Evolutionary conservation across 2,888 invertebrate species (phyloP).

Genomic region (Agrochola lota): DNA sequence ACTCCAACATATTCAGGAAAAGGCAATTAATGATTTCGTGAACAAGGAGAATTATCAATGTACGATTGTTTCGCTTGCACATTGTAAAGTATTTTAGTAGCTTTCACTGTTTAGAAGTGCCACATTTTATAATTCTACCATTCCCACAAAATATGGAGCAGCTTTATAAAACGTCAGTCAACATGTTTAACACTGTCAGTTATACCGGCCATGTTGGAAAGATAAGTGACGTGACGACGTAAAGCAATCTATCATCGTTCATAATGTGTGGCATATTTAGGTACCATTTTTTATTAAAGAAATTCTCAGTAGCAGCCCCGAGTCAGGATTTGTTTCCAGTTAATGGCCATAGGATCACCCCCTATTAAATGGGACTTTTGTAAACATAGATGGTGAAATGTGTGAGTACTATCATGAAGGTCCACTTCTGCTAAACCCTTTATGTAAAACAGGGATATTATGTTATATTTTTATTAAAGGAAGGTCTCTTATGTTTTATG

Average conservation of each 20-base stretch:
- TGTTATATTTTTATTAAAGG: background rate
- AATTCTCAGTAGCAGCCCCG: background rate
- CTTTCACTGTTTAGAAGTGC: background rate
- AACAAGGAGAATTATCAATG: background rate
- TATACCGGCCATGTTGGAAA: conserved; percentile 2
- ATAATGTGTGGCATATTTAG: conserved; percentile 26
- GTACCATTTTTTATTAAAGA: conserved; percentile 1
- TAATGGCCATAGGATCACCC: background rate
- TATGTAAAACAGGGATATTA: background rate
- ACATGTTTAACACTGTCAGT: conserved; percentile 54
- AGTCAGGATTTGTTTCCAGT: too few species aligned
- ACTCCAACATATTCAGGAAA: too few species aligned
- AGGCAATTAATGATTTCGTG: too few species aligned
- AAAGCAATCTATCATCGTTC: conserved; percentile 43
- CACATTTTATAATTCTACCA: background rate
- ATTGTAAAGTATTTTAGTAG: background rate
- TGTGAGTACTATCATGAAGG: too few species aligned
- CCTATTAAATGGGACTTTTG: background rate
- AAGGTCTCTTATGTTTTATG: background rate
- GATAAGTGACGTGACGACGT: conserved; percentile 41
- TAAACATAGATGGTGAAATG: background rate
- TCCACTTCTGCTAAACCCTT: too few species aligned
- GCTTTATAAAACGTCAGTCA: conserved; percentile 43
- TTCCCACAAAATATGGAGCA: conserved; percentile 10
- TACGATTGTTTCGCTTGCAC: background rate